Percentiles rank a stretch among this genome's conserved stretches.
phyloP scores from a whole-genome alignment of 2,888 invertebrate genomes.

The Auanema sp. region DNA sequence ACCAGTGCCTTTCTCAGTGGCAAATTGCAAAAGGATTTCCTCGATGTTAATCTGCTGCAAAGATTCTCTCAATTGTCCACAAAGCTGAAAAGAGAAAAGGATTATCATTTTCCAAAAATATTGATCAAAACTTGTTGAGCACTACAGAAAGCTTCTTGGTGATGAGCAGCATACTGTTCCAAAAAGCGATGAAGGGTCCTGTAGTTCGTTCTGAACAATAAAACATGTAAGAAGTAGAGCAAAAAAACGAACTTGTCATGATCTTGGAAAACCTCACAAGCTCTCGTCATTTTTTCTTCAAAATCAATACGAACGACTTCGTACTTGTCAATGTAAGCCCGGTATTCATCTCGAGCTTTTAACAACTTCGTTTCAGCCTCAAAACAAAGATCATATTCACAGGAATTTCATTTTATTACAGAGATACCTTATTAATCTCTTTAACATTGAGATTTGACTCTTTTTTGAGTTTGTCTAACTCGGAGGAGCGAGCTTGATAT shows the following conservation, averaged over 20 bases:
- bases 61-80: slow-evolving; percentile 86
- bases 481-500: slow-evolving; percentile 82
- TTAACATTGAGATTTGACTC: slow-evolving; percentile 80
- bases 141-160: slow-evolving; percentile 50
- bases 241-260: slow-evolving; percentile 32
- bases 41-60: slow-evolving; percentile 89
- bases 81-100: slow-evolving; percentile 72
- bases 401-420: not conserved
- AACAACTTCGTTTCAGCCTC: slow-evolving; percentile 84
- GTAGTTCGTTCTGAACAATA: slow-evolving; percentile 19
- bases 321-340: slow-evolving; percentile 87
- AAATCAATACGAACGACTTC: slow-evolving; percentile 86
- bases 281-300: slow-evolving; percentile 83
- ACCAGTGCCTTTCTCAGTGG: slow-evolving; percentile 87
- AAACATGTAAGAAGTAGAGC: not conserved
- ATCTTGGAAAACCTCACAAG: slow-evolving; percentile 47
- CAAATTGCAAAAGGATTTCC: slow-evolving; percentile 86
- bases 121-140: slow-evolving; percentile 41
- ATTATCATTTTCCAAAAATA: not conserved
- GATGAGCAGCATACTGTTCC: slow-evolving; percentile 39
- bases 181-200: slow-evolving; percentile 38
- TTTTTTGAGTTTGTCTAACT: slow-evolving; percentile 85
- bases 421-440: slow-evolving; percentile 80
- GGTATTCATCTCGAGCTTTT: slow-evolving; percentile 93
- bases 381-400: slow-evolving; percentile 7